These are phyloP conservation scores for Lacerta viridis DNA, from an alignment of 2,797 vertebrate species.

Conservation along the genomic window DNA sequence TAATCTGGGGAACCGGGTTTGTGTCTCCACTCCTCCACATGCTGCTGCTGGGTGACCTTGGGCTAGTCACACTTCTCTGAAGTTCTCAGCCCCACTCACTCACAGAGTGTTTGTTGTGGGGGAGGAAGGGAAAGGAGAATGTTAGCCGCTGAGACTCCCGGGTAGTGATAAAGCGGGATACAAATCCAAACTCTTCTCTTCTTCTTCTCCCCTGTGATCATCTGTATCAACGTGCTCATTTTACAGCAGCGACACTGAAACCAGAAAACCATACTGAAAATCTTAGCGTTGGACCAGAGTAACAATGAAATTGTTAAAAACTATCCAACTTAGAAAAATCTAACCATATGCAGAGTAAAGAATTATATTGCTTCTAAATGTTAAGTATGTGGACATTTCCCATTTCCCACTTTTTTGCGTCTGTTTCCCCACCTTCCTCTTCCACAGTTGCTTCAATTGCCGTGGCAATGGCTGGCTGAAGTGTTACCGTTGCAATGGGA, in stretches of 20 bases:
- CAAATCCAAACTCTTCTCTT: no score
- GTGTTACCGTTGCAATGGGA: slow-evolving; percentile 27
- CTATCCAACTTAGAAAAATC: neutral
- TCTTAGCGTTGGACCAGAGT: neutral
- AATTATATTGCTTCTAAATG: neutral
- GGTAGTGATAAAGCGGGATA: no score
- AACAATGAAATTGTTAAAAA: neutral
- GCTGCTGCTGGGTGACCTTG: no score
- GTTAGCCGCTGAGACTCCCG: no score
- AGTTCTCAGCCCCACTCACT: no score
- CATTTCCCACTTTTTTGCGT: neutral
- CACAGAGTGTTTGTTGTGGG: no score
- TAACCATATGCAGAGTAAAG: neutral
- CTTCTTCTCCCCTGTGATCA: no score
- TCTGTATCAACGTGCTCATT: neutral
- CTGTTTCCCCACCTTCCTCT: neutral
- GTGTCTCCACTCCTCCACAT: no score
- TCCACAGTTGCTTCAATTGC: slow-evolving; percentile 29
- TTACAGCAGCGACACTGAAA: neutral
- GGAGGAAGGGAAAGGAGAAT: no score
- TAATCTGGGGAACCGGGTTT: no score
- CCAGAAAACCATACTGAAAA: neutral
- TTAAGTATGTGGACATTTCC: neutral
- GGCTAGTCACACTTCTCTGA: no score
- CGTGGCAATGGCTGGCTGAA: neutral